These are phyloP conservation scores for Propithecus deckenii DNA, from an alignment of 2,797 vertebrate genomes.

Conservation along the genomic window DNA sequence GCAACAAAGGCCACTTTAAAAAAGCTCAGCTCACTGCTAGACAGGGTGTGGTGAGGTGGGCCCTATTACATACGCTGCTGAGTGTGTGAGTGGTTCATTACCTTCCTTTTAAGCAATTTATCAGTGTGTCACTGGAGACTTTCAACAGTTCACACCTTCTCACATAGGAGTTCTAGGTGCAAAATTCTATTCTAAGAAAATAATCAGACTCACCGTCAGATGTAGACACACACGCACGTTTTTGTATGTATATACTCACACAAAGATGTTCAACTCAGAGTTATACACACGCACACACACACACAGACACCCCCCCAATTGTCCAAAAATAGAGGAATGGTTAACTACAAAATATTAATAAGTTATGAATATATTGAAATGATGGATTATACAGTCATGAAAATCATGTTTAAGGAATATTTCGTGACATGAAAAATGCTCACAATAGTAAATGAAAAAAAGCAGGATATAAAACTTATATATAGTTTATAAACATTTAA, in stretches of 20 bases:
- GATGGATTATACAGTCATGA: background rate
- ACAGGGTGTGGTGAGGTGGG: background rate
- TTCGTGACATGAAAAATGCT: background rate
- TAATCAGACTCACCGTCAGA: background rate
- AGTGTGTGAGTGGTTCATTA: background rate
- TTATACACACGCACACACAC: background rate
- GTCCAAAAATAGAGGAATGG: background rate
- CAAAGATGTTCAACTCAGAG: background rate
- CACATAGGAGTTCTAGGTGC: background rate
- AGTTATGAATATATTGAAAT: background rate
- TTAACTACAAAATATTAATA: background rate
- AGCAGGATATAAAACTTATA: background rate
- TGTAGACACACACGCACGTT: background rate
- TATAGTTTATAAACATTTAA: background rate
- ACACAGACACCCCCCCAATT: background rate
- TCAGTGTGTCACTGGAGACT: background rate
- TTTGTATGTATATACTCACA: background rate
- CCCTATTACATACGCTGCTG: background rate
- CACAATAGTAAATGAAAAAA: background rate
- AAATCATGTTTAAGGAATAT: background rate
- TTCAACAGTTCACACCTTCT: background rate
- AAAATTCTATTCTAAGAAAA: conserved; percentile 1
- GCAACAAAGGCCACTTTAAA: background rate
- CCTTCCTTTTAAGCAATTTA: background rate
- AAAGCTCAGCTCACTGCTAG: background rate